Base-by-base conservation (phyloP, 64 coral and sea anemone species). In the Pachyseris speciosa region DNA sequence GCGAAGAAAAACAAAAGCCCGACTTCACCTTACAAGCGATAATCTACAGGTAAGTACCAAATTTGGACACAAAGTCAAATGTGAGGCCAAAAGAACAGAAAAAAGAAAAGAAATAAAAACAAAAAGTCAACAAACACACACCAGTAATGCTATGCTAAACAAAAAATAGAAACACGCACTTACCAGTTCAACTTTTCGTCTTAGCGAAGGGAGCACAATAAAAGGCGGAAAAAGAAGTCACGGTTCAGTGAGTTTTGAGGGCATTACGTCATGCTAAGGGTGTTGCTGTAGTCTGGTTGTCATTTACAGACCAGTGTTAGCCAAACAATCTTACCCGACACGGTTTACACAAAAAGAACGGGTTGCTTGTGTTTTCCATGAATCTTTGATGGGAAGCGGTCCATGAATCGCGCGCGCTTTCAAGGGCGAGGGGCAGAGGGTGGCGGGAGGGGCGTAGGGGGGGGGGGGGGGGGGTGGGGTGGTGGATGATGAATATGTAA, bases 11-110 rank as follows among this genome's bases (percentile, higher is more conserved):
- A 61, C 31, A 28, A 44, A 9, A 11, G 9, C 6, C 22, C 34
- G 34, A 71, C 3, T 71, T 38, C 3, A 81, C 52, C 19, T 61
- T 60, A 39, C 36, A 81, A 50, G 53, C 12, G 20, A 31, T 24
- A 58, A 63, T 39, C 37, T 25, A 26, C 77, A 34, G 77, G 77
- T n/a, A n/a, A n/a, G n/a, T 81, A 60, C 77, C 77, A 63, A 81
- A 81, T 80, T 38, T 26, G 1, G 24, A 33, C 45, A 36, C 47
- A 20, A 15, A 15, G 52, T 60, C 20, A 17, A 61, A 38, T 53
- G 51, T 59, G 22, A 63, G 34, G 52, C 40, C 31, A 81, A 58
- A 26, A 27, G 9, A 29, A 61, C n/a, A 27, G 4, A 61, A 61
- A 17, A 5, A 26, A 61, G 7, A 45, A 61, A 61, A 24, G 4